Conservation (phyloP, 2,888 invertebrate species). For the Steinernema scapterisci region DNA sequence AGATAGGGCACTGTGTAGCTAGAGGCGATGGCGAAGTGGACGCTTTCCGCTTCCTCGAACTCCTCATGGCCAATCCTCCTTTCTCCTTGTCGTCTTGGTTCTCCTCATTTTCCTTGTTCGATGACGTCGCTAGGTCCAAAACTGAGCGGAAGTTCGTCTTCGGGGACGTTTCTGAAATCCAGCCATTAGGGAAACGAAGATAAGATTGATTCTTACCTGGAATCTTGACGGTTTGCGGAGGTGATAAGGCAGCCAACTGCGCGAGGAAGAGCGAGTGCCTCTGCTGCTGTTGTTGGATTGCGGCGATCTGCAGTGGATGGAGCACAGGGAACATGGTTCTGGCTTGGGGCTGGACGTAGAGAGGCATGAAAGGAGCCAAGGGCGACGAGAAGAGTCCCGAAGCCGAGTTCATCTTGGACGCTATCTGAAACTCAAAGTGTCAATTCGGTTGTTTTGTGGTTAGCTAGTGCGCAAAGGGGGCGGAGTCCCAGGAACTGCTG, state of each 20-base stretch:
- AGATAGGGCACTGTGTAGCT: conserved; percentile 76
- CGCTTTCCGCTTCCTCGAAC: background rate
- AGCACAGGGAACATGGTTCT: conserved; percentile 18
- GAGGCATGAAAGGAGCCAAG: background rate
- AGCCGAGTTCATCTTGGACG: background rate
- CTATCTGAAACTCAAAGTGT: conserved; percentile 22
- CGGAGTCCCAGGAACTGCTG: background rate
- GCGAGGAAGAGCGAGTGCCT: conserved; percentile 24
- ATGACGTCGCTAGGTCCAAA: conserved; percentile 15
- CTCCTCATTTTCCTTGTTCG: conserved; percentile 24
- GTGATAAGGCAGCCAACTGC: conserved; percentile 14
- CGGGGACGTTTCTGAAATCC: conserved; percentile 1
- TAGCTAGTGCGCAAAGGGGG: background rate
- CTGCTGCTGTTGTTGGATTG: conserved; percentile 17
- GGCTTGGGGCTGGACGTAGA: background rate
- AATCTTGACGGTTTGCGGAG: background rate
- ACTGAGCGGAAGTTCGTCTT: conserved; percentile 17
- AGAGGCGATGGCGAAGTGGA: background rate
- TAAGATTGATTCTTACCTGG: background rate
- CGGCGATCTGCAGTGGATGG: conserved; percentile 20
- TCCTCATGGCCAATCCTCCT: background rate
- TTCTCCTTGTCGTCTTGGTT: background rate
- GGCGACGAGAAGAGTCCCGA: conserved; percentile 1
- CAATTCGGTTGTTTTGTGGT: background rate
- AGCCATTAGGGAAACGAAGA: background rate